A percentile compares a stretch with the other conserved stretches of the same genome.
Evolutionary conservation across 2,797 vertebrate genomes (phyloP).

Genomic region (Netta rufina): DNA sequence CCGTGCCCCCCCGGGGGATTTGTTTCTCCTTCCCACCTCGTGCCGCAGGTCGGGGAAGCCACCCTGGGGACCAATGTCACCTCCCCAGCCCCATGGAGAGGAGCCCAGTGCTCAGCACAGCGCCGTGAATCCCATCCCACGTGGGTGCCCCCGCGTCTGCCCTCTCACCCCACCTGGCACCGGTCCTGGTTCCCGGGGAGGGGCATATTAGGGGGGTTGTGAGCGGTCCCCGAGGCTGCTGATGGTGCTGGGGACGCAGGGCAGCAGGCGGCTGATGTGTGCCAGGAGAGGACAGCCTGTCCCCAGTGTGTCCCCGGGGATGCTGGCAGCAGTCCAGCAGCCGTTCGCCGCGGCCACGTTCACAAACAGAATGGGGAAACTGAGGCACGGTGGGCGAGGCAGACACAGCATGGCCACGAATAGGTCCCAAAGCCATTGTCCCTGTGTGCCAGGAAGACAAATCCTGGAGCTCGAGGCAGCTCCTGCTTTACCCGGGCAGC

Average conservation of each 20-base stretch:
- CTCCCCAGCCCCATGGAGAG: not conserved
- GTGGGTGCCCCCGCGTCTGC: fast-evolving
- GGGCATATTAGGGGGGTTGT: fast-evolving
- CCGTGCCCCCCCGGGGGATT: fast-evolving
- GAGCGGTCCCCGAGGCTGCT: not conserved
- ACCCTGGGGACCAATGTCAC: fast-evolving
- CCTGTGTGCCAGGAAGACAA: fast-evolving
- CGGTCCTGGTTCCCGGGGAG: not conserved
- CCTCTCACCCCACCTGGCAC: not conserved
- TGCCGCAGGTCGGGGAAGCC: too few relatives aligned
- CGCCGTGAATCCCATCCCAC: fast-evolving
- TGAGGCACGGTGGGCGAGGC: fast-evolving
- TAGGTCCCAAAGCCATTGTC: not conserved
- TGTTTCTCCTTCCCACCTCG: not conserved
- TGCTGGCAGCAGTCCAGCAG: not conserved
- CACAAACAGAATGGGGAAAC: not conserved
- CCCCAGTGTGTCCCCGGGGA: not conserved
- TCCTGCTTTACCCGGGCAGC: not conserved
- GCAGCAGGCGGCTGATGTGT: not conserved
- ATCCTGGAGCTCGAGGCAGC: not conserved
- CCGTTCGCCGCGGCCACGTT: not conserved
- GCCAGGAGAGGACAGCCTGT: not conserved
- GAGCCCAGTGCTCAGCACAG: not conserved
- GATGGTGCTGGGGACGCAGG: not conserved
- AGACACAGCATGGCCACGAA: not conserved